Evolutionary conservation across 2,113 vertebrate genomes (phyloP).

Genomic region (Laticauda colubrina): DNA sequence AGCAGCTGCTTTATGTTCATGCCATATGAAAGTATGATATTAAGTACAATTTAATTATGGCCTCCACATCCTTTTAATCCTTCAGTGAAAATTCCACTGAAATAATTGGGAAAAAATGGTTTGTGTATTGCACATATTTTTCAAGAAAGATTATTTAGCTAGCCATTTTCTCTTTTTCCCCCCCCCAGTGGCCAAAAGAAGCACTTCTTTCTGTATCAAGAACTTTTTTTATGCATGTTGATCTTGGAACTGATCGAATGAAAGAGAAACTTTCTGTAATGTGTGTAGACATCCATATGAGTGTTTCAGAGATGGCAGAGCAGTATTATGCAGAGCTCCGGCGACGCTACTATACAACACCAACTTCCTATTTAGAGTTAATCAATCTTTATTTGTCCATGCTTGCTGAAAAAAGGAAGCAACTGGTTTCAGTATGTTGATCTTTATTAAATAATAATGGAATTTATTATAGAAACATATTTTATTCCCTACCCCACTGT

Average conservation of each 20-base stretch:
- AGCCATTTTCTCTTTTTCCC: neutral
- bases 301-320: conserved; percentile 79
- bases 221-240: conserved; percentile 76
- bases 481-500: neutral
- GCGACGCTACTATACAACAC: conserved; percentile 80
- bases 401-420: conserved; percentile 75
- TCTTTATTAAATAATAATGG: neutral
- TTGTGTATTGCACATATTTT: neutral
- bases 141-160: neutral
- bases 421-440: conserved; percentile 73
- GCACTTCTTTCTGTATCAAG: conserved; percentile 80
- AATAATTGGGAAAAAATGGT: neutral
- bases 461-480: neutral
- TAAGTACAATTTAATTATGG: neutral
- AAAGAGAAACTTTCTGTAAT: conserved; percentile 78
- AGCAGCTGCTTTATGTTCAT: neutral
- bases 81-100: neutral
- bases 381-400: conserved; percentile 84
- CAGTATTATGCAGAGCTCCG: conserved; percentile 78
- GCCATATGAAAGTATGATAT: neutral
- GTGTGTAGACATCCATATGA: conserved; percentile 83
- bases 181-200: conserved; percentile 78
- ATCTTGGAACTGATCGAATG: conserved; percentile 72
- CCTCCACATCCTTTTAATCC: neutral
- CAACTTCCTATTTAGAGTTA: conserved; percentile 86